phyloP scores from a whole-genome alignment of 2,113 vertebrate species.

The Polypterus senegalus region DNA sequence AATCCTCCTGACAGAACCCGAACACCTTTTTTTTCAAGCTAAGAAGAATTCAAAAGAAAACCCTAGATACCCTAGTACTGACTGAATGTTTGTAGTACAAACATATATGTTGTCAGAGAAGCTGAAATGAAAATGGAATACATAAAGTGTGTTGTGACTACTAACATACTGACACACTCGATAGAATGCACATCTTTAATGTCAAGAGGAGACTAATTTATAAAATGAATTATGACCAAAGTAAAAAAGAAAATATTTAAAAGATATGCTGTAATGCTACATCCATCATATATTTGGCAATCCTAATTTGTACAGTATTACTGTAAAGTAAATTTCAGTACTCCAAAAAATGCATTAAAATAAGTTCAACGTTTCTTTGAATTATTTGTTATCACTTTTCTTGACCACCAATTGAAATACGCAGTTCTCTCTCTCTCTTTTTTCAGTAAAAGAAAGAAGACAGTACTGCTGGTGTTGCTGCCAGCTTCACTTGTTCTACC shows the following conservation, averaged over 20 bases:
- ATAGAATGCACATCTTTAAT: not conserved
- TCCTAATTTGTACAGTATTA: too few relatives aligned
- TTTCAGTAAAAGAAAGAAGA: slow-evolving; percentile 1
- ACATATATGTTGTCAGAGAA: too few relatives aligned
- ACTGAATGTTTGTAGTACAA: too few relatives aligned
- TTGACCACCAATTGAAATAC: not conserved
- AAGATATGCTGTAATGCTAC: too few relatives aligned
- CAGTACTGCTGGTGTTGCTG: not conserved
- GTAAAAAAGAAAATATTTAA: too few relatives aligned
- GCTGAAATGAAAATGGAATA: too few relatives aligned
- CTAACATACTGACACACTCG: not conserved
- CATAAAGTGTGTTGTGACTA: not conserved
- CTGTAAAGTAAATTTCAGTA: not conserved
- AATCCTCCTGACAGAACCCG: not conserved
- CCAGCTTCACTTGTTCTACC: slow-evolving; percentile 9
- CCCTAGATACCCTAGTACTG: too few relatives aligned
- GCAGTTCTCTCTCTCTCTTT: slow-evolving; percentile 2
- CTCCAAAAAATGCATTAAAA: too few relatives aligned
- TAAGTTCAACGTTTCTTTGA: not conserved
- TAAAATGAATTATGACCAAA: slow-evolving; percentile 22
- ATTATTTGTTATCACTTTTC: slow-evolving; percentile 3
- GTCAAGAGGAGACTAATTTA: slow-evolving; percentile 21
- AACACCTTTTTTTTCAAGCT: not conserved
- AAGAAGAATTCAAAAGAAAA: too few relatives aligned
- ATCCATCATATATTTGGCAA: too few relatives aligned